Percentiles rank a stretch among this genome's conserved stretches.
Conservation (phyloP, 1,140 invertebrate genomes). For the Physella acuta region DNA sequence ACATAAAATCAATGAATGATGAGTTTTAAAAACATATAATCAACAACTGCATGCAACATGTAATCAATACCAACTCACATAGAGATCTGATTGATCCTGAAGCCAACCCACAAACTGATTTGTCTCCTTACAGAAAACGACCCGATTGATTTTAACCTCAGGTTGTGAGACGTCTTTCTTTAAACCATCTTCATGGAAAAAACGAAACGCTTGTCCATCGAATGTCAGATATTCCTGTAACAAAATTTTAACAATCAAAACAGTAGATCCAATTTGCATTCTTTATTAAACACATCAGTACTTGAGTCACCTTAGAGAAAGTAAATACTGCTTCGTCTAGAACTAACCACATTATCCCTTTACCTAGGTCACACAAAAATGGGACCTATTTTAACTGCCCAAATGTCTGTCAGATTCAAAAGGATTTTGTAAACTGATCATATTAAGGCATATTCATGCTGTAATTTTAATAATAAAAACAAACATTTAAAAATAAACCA, state of each 20-base stretch:
- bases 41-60: too few relatives aligned
- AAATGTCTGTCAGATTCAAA: not conserved
- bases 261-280: not conserved
- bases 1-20: too few relatives aligned
- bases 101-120: constrained; percentile 54
- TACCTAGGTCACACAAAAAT: not conserved
- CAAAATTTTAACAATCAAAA: constrained; percentile 1
- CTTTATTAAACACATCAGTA: not conserved
- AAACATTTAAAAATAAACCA: constrained; percentile 10
- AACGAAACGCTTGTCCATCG: constrained; percentile 45
- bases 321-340: not conserved
- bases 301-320: not conserved
- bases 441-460: not conserved
- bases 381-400: not conserved
- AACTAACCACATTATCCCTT: not conserved
- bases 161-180: constrained; percentile 40
- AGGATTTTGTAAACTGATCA: not conserved
- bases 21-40: too few relatives aligned
- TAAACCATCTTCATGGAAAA: constrained; percentile 51
- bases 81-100: constrained; percentile 45
- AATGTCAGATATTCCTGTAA: constrained; percentile 53
- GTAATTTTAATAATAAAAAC: not conserved
- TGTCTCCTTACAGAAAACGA: constrained; percentile 43
- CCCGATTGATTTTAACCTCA: constrained; percentile 48
- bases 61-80: constrained; percentile 38